Percentiles rank a stretch among this genome's conserved stretches.
Conservation (phyloP, 2,113 vertebrate genomes). For the Ptilorrhoa leucosticta region DNA sequence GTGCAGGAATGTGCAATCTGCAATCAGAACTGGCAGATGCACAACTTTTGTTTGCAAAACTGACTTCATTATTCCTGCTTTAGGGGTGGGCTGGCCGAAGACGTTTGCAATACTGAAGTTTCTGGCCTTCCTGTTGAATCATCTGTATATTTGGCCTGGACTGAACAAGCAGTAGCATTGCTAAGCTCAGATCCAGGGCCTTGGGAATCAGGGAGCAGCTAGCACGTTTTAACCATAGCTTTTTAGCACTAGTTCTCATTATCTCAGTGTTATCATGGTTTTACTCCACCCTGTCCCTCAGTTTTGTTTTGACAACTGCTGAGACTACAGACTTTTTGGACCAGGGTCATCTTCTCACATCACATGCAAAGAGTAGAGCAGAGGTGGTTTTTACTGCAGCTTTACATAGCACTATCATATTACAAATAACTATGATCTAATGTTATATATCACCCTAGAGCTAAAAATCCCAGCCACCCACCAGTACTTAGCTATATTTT, state of each 20-base stretch:
- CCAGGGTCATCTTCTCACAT: neutral
- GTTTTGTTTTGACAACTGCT: conserved; percentile 24
- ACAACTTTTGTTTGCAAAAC: conserved; percentile 50
- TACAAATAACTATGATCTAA: conserved; percentile 47
- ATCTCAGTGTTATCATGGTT: neutral
- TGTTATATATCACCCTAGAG: conserved; percentile 30
- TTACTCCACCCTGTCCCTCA: neutral
- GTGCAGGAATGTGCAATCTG: conserved; percentile 37
- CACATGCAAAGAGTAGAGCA: neutral
- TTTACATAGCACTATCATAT: conserved; percentile 2
- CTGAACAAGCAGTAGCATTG: neutral
- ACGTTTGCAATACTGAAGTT: conserved; percentile 9
- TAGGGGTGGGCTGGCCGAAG: conserved; percentile 31
- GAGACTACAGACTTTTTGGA: neutral
- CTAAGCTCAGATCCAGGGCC: neutral
- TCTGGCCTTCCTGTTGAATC: conserved; percentile 48
- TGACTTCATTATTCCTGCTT: conserved; percentile 33
- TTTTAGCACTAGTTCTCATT: neutral
- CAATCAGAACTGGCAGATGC: conserved; percentile 13
- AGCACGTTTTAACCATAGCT: neutral
- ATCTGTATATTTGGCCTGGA: neutral
- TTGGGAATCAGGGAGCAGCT: neutral
- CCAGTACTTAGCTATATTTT: conserved; percentile 38
- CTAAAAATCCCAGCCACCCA: conserved; percentile 11
- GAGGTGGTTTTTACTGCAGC: neutral